phyloP scores from a whole-genome alignment of 2,797 vertebrate genomes.

The Necrosyrtes monachus region DNA sequence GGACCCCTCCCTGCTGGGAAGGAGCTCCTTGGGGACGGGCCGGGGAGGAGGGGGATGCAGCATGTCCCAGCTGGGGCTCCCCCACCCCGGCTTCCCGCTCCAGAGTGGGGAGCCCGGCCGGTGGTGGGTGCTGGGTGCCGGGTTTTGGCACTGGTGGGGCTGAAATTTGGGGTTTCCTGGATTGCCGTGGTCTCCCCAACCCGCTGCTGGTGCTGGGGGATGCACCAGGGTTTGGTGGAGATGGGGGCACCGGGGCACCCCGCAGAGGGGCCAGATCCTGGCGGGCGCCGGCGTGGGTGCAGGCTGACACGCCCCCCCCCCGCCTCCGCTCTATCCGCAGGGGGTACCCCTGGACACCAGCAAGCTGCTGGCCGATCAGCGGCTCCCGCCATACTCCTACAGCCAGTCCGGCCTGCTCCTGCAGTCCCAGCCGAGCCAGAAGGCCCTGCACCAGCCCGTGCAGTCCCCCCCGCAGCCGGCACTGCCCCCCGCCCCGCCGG shows the following conservation, averaged over 20 bases:
- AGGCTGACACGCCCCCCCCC: not conserved
- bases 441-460: conserved; percentile 35
- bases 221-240: not conserved
- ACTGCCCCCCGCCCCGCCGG: conserved; percentile 67
- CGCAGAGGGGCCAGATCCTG: not conserved
- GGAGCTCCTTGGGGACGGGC: not conserved
- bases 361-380: conserved; percentile 84
- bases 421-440: conserved; percentile 31
- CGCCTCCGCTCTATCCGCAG: conserved; percentile 49
- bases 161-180: not conserved
- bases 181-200: not conserved
- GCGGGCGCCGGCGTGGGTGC: not conserved
- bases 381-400: conserved; percentile 85
- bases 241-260: not conserved
- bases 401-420: conserved; percentile 72
- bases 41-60: not conserved
- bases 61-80: not conserved
- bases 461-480: conserved; percentile 48
- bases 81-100: not conserved
- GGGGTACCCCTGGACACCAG: conserved; percentile 92
- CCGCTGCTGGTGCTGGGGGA: not conserved
- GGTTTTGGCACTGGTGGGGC: not conserved
- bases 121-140: not conserved
- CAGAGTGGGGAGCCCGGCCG: not conserved
- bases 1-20: not conserved